Conservation (phyloP, 2,888 invertebrate genomes). For the Caenorhabditis parvicauda region DNA sequence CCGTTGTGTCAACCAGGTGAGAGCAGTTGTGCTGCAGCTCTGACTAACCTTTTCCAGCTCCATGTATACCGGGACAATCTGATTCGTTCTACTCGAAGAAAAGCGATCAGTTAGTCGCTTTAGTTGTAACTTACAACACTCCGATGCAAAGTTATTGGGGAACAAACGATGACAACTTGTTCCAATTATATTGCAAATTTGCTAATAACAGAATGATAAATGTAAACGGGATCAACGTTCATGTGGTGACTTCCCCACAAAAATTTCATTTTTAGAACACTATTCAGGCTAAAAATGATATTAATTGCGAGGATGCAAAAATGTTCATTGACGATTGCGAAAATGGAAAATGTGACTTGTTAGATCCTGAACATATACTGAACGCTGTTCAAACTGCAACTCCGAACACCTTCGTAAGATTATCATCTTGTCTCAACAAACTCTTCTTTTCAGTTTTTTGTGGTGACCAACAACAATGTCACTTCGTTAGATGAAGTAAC, state of each 20-base stretch:
- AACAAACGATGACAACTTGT: constrained; percentile 5
- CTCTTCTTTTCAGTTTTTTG: constrained; percentile 9
- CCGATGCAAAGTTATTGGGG: constrained; percentile 7
- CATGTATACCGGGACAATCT: constrained; percentile 7
- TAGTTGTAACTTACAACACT: constrained; percentile 11
- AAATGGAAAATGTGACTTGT: constrained; percentile 3
- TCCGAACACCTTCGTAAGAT: constrained; percentile 16
- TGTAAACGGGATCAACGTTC: no score
- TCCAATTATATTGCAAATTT: constrained; percentile 12
- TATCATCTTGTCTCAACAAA: background rate
- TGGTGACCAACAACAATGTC: constrained; percentile 12
- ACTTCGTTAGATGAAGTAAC: background rate
- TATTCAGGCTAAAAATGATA: background rate
- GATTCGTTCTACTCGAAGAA: background rate
- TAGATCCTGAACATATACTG: constrained; percentile 1
- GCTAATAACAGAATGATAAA: background rate
- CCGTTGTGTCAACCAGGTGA: constrained; percentile 24
- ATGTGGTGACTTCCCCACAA: no score
- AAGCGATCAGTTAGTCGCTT: constrained; percentile 9
- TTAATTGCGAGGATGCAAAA: no score
- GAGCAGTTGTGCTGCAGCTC: background rate
- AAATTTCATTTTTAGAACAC: constrained; percentile 3
- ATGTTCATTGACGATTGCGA: no score
- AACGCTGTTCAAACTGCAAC: constrained; percentile 9
- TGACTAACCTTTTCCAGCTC: constrained; percentile 5